Evolutionary conservation across 2,797 vertebrate genomes (phyloP).

Genomic region (Parambassis ranga): DNA sequence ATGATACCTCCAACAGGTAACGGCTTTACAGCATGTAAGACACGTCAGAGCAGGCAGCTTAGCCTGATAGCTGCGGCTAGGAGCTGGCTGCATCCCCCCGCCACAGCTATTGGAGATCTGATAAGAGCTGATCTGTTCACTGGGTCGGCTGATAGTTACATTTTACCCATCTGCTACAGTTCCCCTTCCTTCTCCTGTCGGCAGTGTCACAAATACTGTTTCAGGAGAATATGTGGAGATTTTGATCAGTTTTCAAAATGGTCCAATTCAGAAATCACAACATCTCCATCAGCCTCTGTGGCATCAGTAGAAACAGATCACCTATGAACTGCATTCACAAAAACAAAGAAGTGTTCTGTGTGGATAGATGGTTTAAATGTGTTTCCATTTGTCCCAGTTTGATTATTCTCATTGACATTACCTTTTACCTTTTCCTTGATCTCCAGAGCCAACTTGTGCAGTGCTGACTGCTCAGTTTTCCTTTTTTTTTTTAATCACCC

Average conservation of each 20-base stretch:
- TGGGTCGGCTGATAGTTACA: constrained; percentile 35
- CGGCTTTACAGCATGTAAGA: constrained; percentile 32
- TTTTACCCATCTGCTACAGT: not conserved
- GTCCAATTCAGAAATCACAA: not conserved
- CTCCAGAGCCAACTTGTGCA: not conserved
- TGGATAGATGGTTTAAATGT: not conserved
- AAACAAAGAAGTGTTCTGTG: not conserved
- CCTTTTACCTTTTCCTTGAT: not conserved
- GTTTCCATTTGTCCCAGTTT: not conserved
- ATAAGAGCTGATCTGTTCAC: constrained; percentile 42
- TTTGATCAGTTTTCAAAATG: not conserved
- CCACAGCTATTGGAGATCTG: constrained; percentile 27
- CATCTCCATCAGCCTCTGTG: not conserved
- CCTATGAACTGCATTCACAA: no score
- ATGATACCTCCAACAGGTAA: constrained; percentile 31
- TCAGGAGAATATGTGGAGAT: not conserved
- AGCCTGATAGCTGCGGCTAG: constrained; percentile 2
- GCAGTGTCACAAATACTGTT: constrained; percentile 1
- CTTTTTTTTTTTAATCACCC: not conserved
- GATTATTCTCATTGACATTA: not conserved
- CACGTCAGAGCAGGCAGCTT: constrained; percentile 11
- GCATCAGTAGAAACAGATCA: not conserved
- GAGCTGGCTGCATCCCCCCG: constrained; percentile 14
- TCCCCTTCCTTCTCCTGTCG: constrained; percentile 8
- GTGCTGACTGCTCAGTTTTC: not conserved